A percentile compares a stretch with the other conserved stretches of the same genome.
Evolutionary conservation across 1,140 invertebrate genomes (phyloP).

Genomic region (Ephestia elutella): DNA sequence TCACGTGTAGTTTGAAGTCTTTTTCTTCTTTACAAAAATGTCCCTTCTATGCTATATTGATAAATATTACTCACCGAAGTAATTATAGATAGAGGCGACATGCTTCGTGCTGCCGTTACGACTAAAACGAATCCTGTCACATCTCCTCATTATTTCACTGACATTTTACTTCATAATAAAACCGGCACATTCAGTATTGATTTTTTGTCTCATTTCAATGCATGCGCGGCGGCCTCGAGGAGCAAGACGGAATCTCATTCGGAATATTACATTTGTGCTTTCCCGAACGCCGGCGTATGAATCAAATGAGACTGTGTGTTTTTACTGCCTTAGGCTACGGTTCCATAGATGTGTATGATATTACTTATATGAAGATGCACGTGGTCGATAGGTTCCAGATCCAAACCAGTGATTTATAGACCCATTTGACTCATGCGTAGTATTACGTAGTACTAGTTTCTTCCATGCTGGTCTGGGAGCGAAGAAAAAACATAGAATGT

Average conservation of each 20-base stretch:
- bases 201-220: slow-evolving; percentile 1
- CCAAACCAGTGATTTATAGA: no score
- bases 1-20: no score
- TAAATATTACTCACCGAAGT: no score
- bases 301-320: slow-evolving; percentile 5
- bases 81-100: not conserved
- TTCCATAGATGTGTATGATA: not conserved
- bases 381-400: no score
- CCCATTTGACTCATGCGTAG: no score
- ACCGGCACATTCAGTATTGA: not conserved
- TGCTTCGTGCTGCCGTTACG: not conserved
- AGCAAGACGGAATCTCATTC: slow-evolving; percentile 3
- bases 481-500: no score
- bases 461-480: no score
- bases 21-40: no score
- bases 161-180: not conserved
- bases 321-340: not conserved
- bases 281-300: not conserved
- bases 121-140: not conserved
- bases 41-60: no score
- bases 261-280: slow-evolving; percentile 3
- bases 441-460: no score
- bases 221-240: not conserved
- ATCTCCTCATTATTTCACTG: not conserved
- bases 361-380: not conserved